Evolutionary conservation across 2,888 invertebrate genomes (phyloP).

Genomic region (Idaea aversata): DNA sequence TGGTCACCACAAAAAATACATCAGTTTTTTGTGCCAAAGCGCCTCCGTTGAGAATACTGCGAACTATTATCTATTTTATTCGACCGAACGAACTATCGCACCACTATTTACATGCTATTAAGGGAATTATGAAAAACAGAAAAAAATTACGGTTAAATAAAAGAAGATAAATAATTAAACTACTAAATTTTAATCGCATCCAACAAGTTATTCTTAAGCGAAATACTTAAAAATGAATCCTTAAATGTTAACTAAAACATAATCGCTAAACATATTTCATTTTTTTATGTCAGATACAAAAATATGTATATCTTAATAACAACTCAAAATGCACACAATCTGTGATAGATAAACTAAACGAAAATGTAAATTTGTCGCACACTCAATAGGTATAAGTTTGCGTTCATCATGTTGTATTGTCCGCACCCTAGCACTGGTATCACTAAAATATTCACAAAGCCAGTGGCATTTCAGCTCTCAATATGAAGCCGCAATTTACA

Average conservation of each 20-base stretch:
- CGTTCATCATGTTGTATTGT: conserved; percentile 43
- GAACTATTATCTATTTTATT: too few relatives aligned
- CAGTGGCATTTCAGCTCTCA: conserved; percentile 57
- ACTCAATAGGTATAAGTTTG: conserved; percentile 52
- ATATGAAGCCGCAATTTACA: conserved; percentile 64
- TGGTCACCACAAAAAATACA: too few relatives aligned
- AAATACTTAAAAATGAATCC: conserved; percentile 49
- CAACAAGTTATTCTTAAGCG: conserved; percentile 77
- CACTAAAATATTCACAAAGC: conserved; percentile 66
- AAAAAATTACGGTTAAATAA: conserved; percentile 3
- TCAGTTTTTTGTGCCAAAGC: too few relatives aligned
- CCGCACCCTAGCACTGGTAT: conserved; percentile 55
- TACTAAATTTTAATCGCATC: conserved; percentile 75
- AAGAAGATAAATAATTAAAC: conserved; percentile 44
- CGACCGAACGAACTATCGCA: too few relatives aligned
- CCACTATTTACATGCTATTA: not conserved
- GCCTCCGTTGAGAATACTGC: too few relatives aligned
- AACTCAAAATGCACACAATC: conserved; percentile 73
- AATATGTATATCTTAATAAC: conserved; percentile 72
- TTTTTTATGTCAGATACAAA: conserved; percentile 71
- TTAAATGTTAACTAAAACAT: conserved; percentile 69
- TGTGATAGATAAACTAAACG: conserved; percentile 63
- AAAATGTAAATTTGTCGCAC: conserved; percentile 51
- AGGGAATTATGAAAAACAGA: not conserved
- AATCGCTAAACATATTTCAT: conserved; percentile 63